Conservation (phyloP, 1,140 invertebrate genomes). For the Zaprionus lachaisei region DNA sequence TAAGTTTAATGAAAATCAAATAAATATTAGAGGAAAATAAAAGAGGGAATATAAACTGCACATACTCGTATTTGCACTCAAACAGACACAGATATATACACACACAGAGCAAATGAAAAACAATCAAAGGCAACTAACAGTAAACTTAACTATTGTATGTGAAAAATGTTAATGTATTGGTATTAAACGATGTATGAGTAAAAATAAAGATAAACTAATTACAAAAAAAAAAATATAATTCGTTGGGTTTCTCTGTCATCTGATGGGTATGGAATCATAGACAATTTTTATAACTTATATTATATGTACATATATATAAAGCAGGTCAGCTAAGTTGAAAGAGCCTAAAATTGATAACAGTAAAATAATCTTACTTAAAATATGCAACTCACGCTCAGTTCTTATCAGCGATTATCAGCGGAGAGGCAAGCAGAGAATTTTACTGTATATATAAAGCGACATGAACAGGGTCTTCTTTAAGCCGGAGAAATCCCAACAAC, state of each 20-base stretch:
- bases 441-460: neutral
- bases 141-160: constrained; percentile 81
- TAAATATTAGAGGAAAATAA: constrained; percentile 8
- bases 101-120: constrained; percentile 57
- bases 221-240: constrained; percentile 24
- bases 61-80: constrained; percentile 58
- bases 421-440: neutral
- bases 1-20: constrained; percentile 29
- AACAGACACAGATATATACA: constrained; percentile 57
- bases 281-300: neutral
- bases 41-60: constrained; percentile 30
- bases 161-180: constrained; percentile 73
- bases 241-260: neutral
- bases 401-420: neutral
- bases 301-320: neutral
- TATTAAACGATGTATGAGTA: constrained; percentile 76
- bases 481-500: constrained; percentile 5
- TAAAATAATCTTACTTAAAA: neutral
- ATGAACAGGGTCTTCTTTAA: constrained; percentile 6
- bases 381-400: constrained; percentile 16
- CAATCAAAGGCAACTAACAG: constrained; percentile 73
- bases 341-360: neutral
- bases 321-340: too few relatives aligned
- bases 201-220: constrained; percentile 33
- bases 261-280: neutral